Base-by-base conservation (phyloP, 2,888 invertebrate species). In the Tiphia femorata region DNA sequence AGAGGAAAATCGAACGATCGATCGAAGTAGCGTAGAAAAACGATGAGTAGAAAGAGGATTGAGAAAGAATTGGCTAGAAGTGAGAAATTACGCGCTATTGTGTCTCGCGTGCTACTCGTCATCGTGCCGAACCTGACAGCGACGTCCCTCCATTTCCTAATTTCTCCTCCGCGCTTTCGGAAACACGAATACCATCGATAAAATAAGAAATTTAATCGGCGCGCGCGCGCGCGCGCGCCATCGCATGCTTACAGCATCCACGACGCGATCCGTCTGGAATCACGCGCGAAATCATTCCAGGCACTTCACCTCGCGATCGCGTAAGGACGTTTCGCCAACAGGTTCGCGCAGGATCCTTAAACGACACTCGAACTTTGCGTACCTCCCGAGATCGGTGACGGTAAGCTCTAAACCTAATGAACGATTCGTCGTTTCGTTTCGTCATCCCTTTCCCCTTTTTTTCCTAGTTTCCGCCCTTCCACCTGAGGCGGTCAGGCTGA, bases 41-140 rank as follows among this genome's bases (percentile, higher is more conserved):
- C 70, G 69, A 69, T 73, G 68, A 73, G 70, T 75, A 71, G 70
- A 64, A 71, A 73, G 72, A 73, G 71, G 70, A 75, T 72, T 69
- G 61, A 75, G 66, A 65, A 68, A 64, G 65, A 75, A 75, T 78
- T 76, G 71, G 76, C 76, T 78, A 77, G 65, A 68, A 65, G 67
- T 62, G 63, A 61, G 58, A 70, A 68, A 64, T 63, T 64, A 72
- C 70, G 57, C 65, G 67, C 60, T 62, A 63, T 42, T n/a, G n/a
- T n/a, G n/a, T n/a, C 53, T 21, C 30, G 14, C 48, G 58, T 46
- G 37, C 17, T 54, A 29, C 6, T 30, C 43, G 43, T 57, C 42
- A 41, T 63, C 62, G 54, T 73, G 75, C 75, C 72, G 73, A 75
- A 79, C 77, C 77, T 56, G 75, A n/a, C 75, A 77, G 78, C 76